Evolutionary conservation across 2,888 invertebrate genomes (phyloP).

Genomic region (Protodeltote pygarga): DNA sequence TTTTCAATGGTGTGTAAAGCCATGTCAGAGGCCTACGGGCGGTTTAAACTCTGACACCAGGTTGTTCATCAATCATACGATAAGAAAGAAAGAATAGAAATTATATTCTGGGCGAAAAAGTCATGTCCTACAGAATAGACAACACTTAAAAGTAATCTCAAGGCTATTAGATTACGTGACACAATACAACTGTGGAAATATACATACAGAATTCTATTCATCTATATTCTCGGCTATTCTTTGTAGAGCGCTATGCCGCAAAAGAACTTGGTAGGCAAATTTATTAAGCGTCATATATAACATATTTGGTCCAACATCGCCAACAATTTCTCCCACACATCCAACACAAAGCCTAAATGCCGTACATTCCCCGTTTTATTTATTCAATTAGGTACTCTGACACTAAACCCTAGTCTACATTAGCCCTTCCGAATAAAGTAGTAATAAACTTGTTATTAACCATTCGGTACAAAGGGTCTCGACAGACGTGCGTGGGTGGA

Average conservation of each 20-base stretch:
- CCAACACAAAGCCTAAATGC: conserved; percentile 19
- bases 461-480: conserved; percentile 18
- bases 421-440: conserved; percentile 39
- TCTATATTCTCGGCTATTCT: too few relatives aligned
- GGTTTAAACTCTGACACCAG: too few relatives aligned
- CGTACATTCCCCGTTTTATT: conserved; percentile 39
- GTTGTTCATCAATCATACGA: too few relatives aligned
- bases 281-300: conserved; percentile 5
- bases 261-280: neutral
- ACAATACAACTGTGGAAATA: too few relatives aligned
- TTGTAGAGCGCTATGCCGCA: neutral
- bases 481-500: conserved; percentile 3
- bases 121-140: too few relatives aligned
- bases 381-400: conserved; percentile 37
- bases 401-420: conserved; percentile 40
- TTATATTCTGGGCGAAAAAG: too few relatives aligned
- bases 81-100: too few relatives aligned
- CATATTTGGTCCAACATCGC: conserved; percentile 12
- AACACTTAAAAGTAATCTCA: too few relatives aligned
- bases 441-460: conserved; percentile 47
- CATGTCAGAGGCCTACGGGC: too few relatives aligned
- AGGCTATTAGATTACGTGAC: too few relatives aligned
- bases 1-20: too few relatives aligned
- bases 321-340: conserved; percentile 2
- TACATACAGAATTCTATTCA: too few relatives aligned